These are phyloP conservation scores for Sarcoramphus papa DNA, from an alignment of 2,797 vertebrate species.

Conservation along the genomic window DNA sequence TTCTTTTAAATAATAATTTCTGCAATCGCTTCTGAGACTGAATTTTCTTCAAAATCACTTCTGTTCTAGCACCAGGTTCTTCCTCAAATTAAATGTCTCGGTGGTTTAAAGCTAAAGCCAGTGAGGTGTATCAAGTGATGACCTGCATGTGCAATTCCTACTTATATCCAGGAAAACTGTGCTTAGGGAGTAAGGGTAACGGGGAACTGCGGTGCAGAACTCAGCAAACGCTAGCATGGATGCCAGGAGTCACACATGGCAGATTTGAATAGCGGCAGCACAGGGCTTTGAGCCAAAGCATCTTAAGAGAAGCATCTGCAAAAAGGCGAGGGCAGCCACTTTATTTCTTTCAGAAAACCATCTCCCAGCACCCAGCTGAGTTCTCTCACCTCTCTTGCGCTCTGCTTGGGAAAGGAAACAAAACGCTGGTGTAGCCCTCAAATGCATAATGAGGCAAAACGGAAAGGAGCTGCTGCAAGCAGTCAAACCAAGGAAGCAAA, in stretches of 20 bases:
- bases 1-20: not conserved
- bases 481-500: not conserved
- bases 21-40: rapidly evolving
- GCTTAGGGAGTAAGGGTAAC: not conserved
- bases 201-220: not conserved
- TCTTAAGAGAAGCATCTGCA: slow-evolving; percentile 20
- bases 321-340: not conserved
- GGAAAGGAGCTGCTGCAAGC: not conserved
- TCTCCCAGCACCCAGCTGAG: not conserved
- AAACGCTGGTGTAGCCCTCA: not conserved
- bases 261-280: not conserved
- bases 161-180: not conserved
- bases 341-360: not conserved
- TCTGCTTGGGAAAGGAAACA: not conserved
- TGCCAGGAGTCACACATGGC: slow-evolving; percentile 16
- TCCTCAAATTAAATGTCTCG: not conserved
- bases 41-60: not conserved
- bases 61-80: not conserved
- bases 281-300: slow-evolving; percentile 28
- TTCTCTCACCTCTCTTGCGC: not conserved
- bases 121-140: not conserved
- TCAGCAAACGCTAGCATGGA: rapidly evolving
- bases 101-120: not conserved
- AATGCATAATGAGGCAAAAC: not conserved
- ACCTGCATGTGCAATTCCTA: not conserved